Base-by-base conservation (phyloP, 1,140 invertebrate species). In the Acromyrmex echinatior region DNA sequence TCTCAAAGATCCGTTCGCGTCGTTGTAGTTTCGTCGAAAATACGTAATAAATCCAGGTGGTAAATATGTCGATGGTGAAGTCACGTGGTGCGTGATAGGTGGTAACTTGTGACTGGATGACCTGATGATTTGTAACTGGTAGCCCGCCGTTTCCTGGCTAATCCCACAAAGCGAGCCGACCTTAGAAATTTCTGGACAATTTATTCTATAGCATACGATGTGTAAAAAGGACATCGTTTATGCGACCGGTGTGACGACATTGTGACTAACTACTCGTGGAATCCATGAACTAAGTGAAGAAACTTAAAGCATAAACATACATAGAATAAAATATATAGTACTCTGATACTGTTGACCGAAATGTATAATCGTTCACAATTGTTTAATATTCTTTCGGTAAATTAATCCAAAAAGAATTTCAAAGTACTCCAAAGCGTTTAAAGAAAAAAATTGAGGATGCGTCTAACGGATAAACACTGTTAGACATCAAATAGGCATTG, bases 101-200 rank as follows among this genome's bases (percentile, higher is more conserved):
- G 88, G 87, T 87, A 86, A 92, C 91, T 92, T 90, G 86, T 90
- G 92, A 92, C 92, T 93, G 92, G 93, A 93, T 66, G 31, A 92
- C 88, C 92, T 79, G 84, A 86, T 92, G 92, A 93, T 93, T 92
- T 93, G 89, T 92, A 87, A 91, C 88, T 91, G 88, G 92, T 93
- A 93, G 92, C 90, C 92, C 78, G 74, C 65, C 86, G 87, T 87
- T 84, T 56, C 79, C 84, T 51, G 88, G 68, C 92, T 93, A 93
- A 93, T 93, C 92, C 91, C 56, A 93, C 90, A 93, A 93, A 93
- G 92, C 86, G 82, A 56, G 89, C 92, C 93, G 92, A 88, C 88
- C 79, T 90, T 90, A 89, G 86, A 93, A 92, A 92, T 92, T 93
- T 93, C 91, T 93, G 92, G 89, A 91, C 93, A 93, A 93, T 93